phyloP scores from a whole-genome alignment of 2,113 vertebrate genomes.

The Alethe diademata region DNA sequence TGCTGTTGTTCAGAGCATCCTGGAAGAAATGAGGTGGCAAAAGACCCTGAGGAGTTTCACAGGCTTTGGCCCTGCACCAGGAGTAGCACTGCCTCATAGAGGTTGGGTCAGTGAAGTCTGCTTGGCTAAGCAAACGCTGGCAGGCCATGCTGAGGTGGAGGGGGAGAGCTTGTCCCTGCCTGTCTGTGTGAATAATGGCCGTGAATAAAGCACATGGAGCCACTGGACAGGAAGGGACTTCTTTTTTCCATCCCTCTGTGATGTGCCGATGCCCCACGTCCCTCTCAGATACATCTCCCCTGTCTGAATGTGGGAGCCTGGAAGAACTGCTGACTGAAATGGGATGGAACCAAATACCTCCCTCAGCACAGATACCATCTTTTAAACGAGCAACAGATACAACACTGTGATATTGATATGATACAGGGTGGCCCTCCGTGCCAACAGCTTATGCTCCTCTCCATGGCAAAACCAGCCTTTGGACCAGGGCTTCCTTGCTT shows the following conservation, averaged over 20 bases:
- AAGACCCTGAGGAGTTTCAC: background rate
- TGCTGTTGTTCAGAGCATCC: background rate
- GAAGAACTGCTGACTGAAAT: background rate
- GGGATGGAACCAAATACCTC: background rate
- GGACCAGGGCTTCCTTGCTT: background rate
- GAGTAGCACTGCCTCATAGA: background rate
- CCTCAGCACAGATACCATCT: background rate
- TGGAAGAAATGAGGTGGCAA: background rate
- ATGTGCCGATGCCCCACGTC: fast-evolving
- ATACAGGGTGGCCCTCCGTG: background rate
- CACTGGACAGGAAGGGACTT: background rate
- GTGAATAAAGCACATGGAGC: background rate
- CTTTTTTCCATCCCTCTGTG: background rate
- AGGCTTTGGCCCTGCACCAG: background rate
- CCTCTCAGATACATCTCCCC: background rate
- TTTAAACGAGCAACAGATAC: background rate
- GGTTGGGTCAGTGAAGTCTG: background rate
- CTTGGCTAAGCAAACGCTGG: background rate
- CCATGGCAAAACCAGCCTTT: background rate
- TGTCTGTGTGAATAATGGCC: background rate
- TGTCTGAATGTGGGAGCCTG: background rate
- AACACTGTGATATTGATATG: background rate
- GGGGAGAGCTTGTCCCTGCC: background rate
- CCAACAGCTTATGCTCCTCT: background rate
- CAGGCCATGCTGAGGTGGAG: background rate